A percentile compares a stretch with the other conserved stretches of the same genome.
phyloP scores from a whole-genome alignment of 2,113 vertebrate species.

The Platanista minor region DNA sequence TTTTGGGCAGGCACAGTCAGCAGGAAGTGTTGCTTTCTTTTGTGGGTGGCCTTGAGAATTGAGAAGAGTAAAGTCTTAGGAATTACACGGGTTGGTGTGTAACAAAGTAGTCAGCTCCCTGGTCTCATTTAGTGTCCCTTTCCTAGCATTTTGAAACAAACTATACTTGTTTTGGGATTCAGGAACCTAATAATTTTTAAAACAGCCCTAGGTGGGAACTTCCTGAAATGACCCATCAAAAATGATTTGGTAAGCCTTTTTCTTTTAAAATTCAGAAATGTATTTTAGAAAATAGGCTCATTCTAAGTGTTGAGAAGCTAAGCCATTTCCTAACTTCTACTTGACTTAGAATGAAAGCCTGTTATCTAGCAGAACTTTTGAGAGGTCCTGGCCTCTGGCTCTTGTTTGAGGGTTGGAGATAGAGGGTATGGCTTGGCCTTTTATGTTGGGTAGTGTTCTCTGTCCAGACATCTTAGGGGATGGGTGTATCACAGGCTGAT shows the following conservation, averaged over 20 bases:
- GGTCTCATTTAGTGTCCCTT: not conserved
- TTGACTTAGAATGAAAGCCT: not conserved
- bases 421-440: not conserved
- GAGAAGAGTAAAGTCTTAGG: not conserved
- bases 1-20: not conserved
- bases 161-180: not conserved
- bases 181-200: not conserved
- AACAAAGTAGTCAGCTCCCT: not conserved
- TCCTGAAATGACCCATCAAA: not conserved
- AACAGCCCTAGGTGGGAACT: not conserved
- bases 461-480: not conserved
- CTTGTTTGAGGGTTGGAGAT: not conserved
- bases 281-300: not conserved
- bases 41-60: constrained; percentile 5
- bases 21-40: not conserved
- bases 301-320: not conserved
- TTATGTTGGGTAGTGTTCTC: not conserved
- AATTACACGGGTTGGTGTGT: not conserved
- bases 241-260: not conserved
- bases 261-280: not conserved
- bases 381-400: not conserved
- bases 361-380: not conserved
- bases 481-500: not conserved
- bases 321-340: not conserved
- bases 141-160: not conserved